Evolutionary conservation across 2,797 vertebrate species (phyloP), one percentile per base, ranked within the genome.

Genomic region (Botia almorhae): DNA sequence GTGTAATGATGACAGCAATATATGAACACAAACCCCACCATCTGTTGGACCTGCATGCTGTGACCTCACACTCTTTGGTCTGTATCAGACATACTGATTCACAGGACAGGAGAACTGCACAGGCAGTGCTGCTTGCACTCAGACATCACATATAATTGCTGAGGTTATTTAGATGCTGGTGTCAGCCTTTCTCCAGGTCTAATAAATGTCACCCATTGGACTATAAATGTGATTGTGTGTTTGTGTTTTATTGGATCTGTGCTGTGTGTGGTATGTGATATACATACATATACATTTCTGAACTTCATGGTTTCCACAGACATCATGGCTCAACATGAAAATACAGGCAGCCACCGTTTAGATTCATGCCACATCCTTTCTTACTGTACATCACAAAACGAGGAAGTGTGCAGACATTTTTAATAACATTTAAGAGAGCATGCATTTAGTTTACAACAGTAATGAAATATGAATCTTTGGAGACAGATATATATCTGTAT

Each of bases 291-390:
- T 81, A 73, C 61, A 71, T 78, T 29, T 46, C 46, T 0, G 3
- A 16, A 73, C 36, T 81, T 67, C 82, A 77, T 85, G 81, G 82
- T 85, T 90, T 89, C 81, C 90, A 90, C 90, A 88, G 83, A 84
- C 87, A 90, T 93, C 93, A 94, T 98, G 93, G 97, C 97, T 60
- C 95, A 96, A 89, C 94, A 96, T 83, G 82, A 96, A 95, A 89
- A 92, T 96, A 82, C 96, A 96, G 93, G 96, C 96, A 1, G 94
- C 95, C 33, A 96, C 95, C 84, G 96, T 98, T 93, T 94, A 96
- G 91, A 95, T 98, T 89, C 95, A 95, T 72, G 94, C 90, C 88
- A 85, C 86, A 21, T 21, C 7, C 46, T 33, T 29, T 14, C 0
- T 16, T 61, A 14, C 1, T 61, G 21, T 14, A 2, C 5, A 14